Evolutionary conservation across 2,888 invertebrate genomes (phyloP).

Genomic region (Pristionchus japonicus): DNA sequence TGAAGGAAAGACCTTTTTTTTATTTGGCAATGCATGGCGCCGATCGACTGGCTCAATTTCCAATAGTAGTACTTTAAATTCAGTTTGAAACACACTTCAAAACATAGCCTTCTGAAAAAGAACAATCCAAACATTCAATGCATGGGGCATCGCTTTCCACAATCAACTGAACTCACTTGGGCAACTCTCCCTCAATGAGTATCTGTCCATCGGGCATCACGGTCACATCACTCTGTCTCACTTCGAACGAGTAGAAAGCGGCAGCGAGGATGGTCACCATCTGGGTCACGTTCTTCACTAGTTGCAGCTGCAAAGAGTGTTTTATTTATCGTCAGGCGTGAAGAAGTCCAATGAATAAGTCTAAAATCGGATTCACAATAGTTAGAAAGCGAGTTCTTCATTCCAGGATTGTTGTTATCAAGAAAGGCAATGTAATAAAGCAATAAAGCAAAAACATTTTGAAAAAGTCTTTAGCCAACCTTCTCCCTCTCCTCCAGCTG

Average conservation of each 20-base stretch:
- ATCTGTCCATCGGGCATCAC: not conserved
- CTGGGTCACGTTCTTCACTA: conserved; percentile 16
- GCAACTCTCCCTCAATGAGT: not conserved
- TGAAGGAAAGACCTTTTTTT: not conserved
- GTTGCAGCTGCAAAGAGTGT: not conserved
- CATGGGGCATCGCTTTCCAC: no score
- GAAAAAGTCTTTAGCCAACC: no score
- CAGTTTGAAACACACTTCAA: not conserved
- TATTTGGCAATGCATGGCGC: not conserved
- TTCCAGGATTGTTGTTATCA: no score
- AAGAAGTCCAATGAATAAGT: not conserved
- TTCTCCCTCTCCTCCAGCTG: not conserved
- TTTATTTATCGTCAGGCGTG: not conserved
- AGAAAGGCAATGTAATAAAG: no score
- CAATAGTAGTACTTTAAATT: not conserved
- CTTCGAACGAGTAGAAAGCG: not conserved
- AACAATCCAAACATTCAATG: no score
- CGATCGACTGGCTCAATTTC: not conserved
- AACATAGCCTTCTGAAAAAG: not conserved
- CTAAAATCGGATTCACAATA: no score
- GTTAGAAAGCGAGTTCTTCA: no score
- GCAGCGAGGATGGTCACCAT: not conserved
- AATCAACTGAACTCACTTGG: not conserved
- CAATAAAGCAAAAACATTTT: no score
- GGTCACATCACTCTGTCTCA: not conserved